phyloP scores from a whole-genome alignment of 1,140 invertebrate species.

The Eubasilissa regina region DNA sequence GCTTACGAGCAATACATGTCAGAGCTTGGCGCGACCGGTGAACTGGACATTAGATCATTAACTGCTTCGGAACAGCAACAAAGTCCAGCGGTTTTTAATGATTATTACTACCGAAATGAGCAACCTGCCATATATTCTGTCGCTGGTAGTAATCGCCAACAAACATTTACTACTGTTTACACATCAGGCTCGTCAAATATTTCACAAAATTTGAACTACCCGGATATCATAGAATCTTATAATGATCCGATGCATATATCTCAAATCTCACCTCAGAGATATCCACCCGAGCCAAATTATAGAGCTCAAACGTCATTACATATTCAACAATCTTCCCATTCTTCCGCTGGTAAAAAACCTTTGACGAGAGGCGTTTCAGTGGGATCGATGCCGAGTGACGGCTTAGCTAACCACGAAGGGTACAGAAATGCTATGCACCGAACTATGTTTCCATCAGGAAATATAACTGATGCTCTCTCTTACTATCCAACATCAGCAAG shows the following conservation, averaged over 20 bases:
- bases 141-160: conserved; percentile 79
- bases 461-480: conserved; percentile 82
- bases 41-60: conserved; percentile 58
- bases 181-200: conserved; percentile 77
- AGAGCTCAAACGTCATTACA: conserved; percentile 72
- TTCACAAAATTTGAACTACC: conserved; percentile 76
- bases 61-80: conserved; percentile 44
- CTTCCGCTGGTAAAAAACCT: conserved; percentile 64
- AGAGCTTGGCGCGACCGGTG: conserved; percentile 69
- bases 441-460: conserved; percentile 80
- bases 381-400: conserved; percentile 70
- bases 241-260: conserved; percentile 71
- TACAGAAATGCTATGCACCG: conserved; percentile 78
- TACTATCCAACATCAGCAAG: conserved; percentile 82
- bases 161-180: conserved; percentile 80
- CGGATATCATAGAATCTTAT: conserved; percentile 80
- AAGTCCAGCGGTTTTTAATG: conserved; percentile 61
- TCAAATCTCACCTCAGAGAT: conserved; percentile 66
- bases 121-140: conserved; percentile 83
- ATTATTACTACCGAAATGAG: conserved; percentile 75
- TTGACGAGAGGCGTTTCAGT: conserved; percentile 72
- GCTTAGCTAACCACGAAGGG: conserved; percentile 76
- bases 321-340: conserved; percentile 66
- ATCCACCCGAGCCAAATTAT: conserved; percentile 72
- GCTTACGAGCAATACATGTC: conserved; percentile 70